These are phyloP conservation scores for Xylocopa sonorina DNA, from an alignment of 1,140 invertebrate genomes.

Conservation along the genomic window DNA sequence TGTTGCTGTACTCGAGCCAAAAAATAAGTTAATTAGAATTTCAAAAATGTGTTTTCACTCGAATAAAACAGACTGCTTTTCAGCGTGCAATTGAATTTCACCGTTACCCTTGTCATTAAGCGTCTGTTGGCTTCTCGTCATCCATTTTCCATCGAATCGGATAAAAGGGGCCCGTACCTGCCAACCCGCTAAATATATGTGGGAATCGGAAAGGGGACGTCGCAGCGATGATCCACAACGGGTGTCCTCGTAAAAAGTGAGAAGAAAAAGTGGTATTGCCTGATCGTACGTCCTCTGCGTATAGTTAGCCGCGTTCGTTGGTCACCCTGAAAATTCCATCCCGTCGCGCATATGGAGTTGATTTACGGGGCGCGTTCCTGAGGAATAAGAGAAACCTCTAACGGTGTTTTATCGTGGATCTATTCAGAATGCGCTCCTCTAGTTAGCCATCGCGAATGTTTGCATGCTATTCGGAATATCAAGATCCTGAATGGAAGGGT, in stretches of 20 bases:
- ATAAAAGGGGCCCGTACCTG: not conserved
- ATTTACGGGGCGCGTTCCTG: not conserved
- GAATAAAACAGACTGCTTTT: no score
- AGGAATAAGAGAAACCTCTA: conserved; percentile 42
- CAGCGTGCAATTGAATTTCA: not conserved
- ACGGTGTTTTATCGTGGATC: conserved; percentile 45
- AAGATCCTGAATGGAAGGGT: not conserved
- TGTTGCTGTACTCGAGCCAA: no score
- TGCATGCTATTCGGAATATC: not conserved
- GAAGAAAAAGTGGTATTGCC: conserved; percentile 51
- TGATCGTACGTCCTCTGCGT: conserved; percentile 6
- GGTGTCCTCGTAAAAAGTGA: conserved; percentile 47
- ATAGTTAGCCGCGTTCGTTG: conserved; percentile 13
- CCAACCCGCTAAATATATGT: conserved; percentile 17
- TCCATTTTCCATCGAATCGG: not conserved
- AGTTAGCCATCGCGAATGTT: not conserved
- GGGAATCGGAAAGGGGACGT: conserved; percentile 32
- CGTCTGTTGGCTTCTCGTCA: not conserved
- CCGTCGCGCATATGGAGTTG: conserved; percentile 12
- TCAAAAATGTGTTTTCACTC: no score
- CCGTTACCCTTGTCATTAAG: not conserved
- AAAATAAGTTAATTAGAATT: no score
- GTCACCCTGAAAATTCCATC: conserved; percentile 35
- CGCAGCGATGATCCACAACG: conserved; percentile 54
- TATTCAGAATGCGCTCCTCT: not conserved